Evolutionary conservation across 2,888 invertebrate species (phyloP).

Genomic region (Dryococelus australis): DNA sequence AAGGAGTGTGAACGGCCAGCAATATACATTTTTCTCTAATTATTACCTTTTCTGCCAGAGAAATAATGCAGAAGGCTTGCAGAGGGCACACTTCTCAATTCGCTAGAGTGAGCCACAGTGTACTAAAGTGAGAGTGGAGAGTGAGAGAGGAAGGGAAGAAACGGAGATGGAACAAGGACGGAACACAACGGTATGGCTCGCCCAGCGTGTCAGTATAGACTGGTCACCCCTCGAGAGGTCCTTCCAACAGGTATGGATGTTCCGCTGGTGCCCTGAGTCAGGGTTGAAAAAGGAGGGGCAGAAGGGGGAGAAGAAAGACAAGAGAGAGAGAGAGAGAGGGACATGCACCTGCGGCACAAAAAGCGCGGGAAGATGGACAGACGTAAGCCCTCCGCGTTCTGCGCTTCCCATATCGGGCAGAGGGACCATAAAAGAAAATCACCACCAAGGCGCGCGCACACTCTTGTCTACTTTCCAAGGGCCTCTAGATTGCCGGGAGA

Average conservation of each 20-base stretch:
- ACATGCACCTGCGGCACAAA: slow-evolving; percentile 1
- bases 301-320: neutral
- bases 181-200: neutral
- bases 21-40: no score
- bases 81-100: no score
- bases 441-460: no score
- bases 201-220: neutral
- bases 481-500: no score
- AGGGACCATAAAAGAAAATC: neutral
- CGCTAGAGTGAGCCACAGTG: no score
- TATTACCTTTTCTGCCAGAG: no score
- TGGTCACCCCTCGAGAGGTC: neutral
- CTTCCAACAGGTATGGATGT: slow-evolving; percentile 11
- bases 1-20: no score
- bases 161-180: no score
- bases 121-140: no score
- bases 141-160: no score
- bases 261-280: neutral
- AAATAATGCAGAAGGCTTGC: no score
- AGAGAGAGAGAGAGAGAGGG: neutral
- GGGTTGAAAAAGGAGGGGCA: neutral
- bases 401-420: neutral
- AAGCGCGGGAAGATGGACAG: neutral
- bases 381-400: neutral
- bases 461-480: neutral